phyloP scores from a whole-genome alignment of 2,113 vertebrate genomes.

The Callospermophilus lateralis region DNA sequence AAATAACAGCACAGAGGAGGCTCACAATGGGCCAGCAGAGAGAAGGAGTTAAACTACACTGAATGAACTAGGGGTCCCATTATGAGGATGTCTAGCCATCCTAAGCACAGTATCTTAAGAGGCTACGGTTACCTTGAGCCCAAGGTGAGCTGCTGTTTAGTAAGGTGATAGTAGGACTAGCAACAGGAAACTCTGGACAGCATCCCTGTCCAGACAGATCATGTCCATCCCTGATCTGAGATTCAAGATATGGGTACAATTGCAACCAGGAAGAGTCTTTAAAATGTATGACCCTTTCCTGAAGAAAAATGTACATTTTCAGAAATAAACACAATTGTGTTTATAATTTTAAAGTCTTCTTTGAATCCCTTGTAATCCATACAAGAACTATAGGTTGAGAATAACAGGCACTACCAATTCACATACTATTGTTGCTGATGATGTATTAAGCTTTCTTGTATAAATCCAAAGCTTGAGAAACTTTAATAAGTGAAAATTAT shows the following conservation, averaged over 20 bases:
- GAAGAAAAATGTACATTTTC: constrained; percentile 6
- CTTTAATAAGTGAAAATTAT: background rate
- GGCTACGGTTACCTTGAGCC: background rate
- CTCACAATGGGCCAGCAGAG: background rate
- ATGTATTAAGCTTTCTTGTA: background rate
- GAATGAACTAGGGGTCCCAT: background rate
- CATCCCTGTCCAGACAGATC: too few relatives aligned
- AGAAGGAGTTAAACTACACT: background rate
- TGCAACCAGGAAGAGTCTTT: background rate
- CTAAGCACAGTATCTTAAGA: background rate
- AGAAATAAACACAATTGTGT: background rate
- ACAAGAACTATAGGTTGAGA: background rate
- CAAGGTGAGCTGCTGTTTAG: background rate
- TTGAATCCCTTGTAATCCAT: background rate
- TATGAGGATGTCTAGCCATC: background rate
- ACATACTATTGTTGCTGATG: background rate
- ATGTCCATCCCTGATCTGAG: background rate
- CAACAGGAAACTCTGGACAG: background rate
- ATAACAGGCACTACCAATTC: background rate
- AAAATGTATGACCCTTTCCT: background rate
- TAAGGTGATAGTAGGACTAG: background rate
- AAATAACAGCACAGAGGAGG: background rate
- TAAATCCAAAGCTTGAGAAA: constrained; percentile 14
- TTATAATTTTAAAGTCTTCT: background rate
- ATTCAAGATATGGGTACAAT: background rate